A percentile compares a stretch with the other conserved stretches of the same genome.
These are phyloP conservation scores for Stenopsyche tienmushanensis DNA, from an alignment of 1,140 invertebrate genomes.

Conservation along the genomic window DNA sequence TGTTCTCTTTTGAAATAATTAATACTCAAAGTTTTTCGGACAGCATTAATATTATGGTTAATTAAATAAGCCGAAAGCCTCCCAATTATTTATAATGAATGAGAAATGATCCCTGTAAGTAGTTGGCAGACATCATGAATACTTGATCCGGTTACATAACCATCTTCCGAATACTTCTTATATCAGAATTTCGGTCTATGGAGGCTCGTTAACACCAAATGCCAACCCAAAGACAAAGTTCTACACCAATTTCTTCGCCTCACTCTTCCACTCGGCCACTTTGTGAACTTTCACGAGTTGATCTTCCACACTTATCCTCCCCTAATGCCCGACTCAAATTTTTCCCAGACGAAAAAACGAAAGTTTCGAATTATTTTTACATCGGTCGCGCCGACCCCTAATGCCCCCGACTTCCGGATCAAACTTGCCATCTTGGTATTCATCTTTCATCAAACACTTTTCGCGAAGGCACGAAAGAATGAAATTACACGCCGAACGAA, in stretches of 20 bases:
- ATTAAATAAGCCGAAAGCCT: too few relatives aligned
- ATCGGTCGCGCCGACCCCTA: neutral
- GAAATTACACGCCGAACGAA: too few relatives aligned
- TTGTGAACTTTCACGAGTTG: conserved; percentile 16
- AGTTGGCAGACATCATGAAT: neutral
- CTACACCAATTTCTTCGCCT: neutral
- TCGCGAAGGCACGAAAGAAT: neutral
- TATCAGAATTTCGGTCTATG: too few relatives aligned
- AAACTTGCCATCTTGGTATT: conserved; percentile 2
- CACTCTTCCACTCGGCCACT: neutral
- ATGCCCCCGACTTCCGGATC: neutral
- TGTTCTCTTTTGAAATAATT: too few relatives aligned
- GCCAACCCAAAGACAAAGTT: conserved; percentile 14
- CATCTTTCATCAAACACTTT: neutral
- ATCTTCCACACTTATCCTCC: conserved; percentile 7
- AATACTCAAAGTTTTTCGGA: too few relatives aligned
- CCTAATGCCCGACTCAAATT: neutral
- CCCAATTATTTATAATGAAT: too few relatives aligned
- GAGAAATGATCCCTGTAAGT: too few relatives aligned
- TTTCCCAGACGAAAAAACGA: neutral
- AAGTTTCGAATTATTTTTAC: conserved; percentile 6
- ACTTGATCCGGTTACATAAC: neutral
- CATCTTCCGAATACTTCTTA: too few relatives aligned
- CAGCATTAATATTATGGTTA: too few relatives aligned
- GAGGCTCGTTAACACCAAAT: conserved; percentile 11